These are phyloP conservation scores for Tenthredo scrophulariae DNA, from an alignment of 2,888 invertebrate genomes.

Conservation along the genomic window DNA sequence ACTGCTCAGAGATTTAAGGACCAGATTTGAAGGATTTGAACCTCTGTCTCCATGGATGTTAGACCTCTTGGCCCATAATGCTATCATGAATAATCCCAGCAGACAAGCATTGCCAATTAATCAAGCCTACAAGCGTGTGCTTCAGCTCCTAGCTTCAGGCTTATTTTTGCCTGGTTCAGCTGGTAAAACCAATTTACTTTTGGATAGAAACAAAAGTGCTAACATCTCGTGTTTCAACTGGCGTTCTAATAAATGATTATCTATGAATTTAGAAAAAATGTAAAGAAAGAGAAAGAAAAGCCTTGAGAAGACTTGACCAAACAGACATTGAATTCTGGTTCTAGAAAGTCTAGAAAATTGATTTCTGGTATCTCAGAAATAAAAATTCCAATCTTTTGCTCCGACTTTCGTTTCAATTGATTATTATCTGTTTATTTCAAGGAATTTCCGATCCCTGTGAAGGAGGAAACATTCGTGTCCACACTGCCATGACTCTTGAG, in stretches of 20 bases:
- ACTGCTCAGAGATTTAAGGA: constrained; percentile 94
- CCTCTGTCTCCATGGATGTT: constrained; percentile 98
- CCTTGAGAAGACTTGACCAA: neutral
- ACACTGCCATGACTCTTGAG: constrained; percentile 93
- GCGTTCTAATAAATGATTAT: too few species aligned
- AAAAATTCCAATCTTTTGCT: too few species aligned
- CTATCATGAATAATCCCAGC: constrained; percentile 97
- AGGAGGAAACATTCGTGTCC: constrained; percentile 91
- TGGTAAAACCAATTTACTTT: constrained; percentile 76
- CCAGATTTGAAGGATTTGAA: constrained; percentile 93
- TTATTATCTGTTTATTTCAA: constrained; percentile 61
- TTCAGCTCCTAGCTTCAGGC: constrained; percentile 95
- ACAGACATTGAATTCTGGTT: neutral
- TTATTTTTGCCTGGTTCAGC: constrained; percentile 96
- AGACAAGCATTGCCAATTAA: constrained; percentile 95
- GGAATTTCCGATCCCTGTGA: constrained; percentile 96
- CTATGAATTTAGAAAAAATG: neutral
- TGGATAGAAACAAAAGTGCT: neutral
- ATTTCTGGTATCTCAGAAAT: neutral
- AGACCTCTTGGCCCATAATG: constrained; percentile 96
- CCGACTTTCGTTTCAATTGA: neutral
- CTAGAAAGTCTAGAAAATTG: neutral
- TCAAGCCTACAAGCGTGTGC: constrained; percentile 90
- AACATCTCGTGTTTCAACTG: too few species aligned
- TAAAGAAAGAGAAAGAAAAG: neutral